A percentile compares a stretch with the other conserved stretches of the same genome.
These are phyloP conservation scores for Corbicula japonica DNA, from an alignment of 2,888 invertebrate species.

Conservation along the genomic window DNA sequence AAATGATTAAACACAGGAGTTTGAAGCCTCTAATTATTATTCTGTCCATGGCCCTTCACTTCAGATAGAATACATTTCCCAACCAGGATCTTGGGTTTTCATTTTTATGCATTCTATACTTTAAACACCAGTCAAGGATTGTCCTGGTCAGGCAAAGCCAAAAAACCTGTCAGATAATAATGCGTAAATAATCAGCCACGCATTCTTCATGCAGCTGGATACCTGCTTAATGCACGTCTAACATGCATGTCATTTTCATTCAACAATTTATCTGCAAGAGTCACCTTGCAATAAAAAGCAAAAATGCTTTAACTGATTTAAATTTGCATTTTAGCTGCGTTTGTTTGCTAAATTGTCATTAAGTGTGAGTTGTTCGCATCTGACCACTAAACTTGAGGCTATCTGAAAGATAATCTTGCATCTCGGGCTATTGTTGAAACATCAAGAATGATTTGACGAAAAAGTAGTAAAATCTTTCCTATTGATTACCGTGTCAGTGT, in stretches of 20 bases:
- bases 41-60: background rate
- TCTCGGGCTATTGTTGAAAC: constrained; percentile 45
- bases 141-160: constrained; percentile 31
- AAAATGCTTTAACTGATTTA: no score
- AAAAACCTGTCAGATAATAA: constrained; percentile 40
- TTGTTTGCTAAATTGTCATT: no score
- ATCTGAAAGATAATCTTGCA: constrained; percentile 46
- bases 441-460: constrained; percentile 32
- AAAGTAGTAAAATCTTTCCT: constrained; percentile 48
- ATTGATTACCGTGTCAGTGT: constrained; percentile 55
- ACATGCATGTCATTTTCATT: constrained; percentile 46
- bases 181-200: constrained; percentile 46
- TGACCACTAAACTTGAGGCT: constrained; percentile 33
- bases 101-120: constrained; percentile 8
- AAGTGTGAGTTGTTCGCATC: background rate
- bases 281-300: no score
- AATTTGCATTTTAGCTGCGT: no score
- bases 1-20: no score
- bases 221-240: constrained; percentile 44
- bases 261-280: constrained; percentile 30
- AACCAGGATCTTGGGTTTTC: constrained; percentile 3
- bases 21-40: constrained; percentile 20
- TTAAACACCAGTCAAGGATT: constrained; percentile 28
- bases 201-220: constrained; percentile 40
- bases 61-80: background rate